phyloP scores from a whole-genome alignment of 2,113 vertebrate genomes.

The Erinaceus europaeus region DNA sequence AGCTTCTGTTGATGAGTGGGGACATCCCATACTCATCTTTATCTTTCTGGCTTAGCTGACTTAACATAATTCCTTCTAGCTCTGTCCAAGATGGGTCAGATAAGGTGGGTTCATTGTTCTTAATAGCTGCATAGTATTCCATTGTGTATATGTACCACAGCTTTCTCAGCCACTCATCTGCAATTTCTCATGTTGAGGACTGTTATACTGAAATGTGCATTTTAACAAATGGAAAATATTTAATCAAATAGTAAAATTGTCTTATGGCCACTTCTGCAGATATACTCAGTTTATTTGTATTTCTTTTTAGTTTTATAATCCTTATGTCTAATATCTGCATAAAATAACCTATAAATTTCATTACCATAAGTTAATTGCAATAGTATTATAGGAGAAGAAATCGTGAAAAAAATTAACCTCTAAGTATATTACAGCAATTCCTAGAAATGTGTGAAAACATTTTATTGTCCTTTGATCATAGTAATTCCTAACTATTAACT shows the following conservation, averaged over 20 bases:
- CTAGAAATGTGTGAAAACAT: not conserved
- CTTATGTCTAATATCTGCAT: not conserved
- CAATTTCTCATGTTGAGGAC: not conserved
- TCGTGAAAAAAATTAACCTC: not conserved
- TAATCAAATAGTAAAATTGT: not conserved
- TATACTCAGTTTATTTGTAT: not conserved
- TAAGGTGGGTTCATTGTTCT: too few species aligned
- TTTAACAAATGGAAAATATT: not conserved
- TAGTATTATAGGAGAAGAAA: not conserved
- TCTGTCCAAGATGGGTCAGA: too few species aligned
- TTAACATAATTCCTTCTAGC: too few species aligned
- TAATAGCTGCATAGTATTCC: too few species aligned
- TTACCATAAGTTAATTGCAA: not conserved
- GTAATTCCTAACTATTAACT: not conserved
- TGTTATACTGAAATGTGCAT: not conserved
- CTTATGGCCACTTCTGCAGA: not conserved
- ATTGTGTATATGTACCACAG: too few species aligned
- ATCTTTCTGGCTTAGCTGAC: too few species aligned
- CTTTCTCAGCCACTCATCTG: too few species aligned
- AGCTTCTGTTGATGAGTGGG: too few species aligned
- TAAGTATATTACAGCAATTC: not conserved
- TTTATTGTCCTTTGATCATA: not conserved
- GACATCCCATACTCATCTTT: too few species aligned
- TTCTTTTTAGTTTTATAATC: conserved; percentile 10
- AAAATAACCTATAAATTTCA: not conserved